These are phyloP conservation scores for Penaeus chinensis DNA, from an alignment of 1,140 invertebrate species.

Conservation along the genomic window DNA sequence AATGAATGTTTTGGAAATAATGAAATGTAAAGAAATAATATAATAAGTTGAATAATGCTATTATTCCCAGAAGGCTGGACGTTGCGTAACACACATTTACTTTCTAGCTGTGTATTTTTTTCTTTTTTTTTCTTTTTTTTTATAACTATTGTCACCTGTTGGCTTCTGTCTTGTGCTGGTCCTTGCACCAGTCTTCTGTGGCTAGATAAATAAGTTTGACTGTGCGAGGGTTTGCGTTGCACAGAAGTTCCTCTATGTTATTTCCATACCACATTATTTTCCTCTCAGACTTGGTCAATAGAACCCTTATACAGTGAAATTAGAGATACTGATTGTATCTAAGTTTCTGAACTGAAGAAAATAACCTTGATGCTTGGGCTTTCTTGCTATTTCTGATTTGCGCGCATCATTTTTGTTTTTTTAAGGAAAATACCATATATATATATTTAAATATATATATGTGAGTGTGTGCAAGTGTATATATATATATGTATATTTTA, in stretches of 20 bases:
- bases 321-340: constrained; percentile 61
- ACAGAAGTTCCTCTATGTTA: constrained; percentile 52
- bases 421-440: not conserved
- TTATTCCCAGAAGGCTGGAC: constrained; percentile 46
- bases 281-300: constrained; percentile 58
- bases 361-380: constrained; percentile 57
- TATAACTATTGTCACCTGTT: constrained; percentile 42
- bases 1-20: not conserved
- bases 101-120: constrained; percentile 47
- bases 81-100: constrained; percentile 49
- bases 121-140: constrained; percentile 35
- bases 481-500: too few species aligned
- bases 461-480: too few species aligned
- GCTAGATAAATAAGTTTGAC: not conserved
- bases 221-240: constrained; percentile 27
- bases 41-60: not conserved
- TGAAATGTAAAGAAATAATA: not conserved
- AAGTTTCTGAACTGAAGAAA: constrained; percentile 60
- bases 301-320: constrained; percentile 44
- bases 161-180: constrained; percentile 30
- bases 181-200: constrained; percentile 16
- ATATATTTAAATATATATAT: too few species aligned
- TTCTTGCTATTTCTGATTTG: constrained; percentile 6
- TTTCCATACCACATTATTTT: constrained; percentile 30
- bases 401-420: not conserved